Percentiles rank a stretch among this genome's conserved stretches.
phyloP scores from a whole-genome alignment of 2,888 invertebrate genomes.

The Parelbella ahira region DNA sequence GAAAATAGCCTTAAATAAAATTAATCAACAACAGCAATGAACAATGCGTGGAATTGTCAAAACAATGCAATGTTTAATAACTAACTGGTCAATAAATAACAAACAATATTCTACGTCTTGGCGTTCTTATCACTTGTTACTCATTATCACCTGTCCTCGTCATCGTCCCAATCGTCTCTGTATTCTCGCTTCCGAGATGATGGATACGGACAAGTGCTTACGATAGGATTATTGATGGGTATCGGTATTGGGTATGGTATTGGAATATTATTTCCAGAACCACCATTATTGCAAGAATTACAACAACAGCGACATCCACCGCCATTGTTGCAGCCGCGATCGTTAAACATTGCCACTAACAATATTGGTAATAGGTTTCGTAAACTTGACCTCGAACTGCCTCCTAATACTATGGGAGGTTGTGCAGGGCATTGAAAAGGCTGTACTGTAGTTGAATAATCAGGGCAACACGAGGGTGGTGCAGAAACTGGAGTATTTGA shows the following conservation, averaged over 20 bases:
- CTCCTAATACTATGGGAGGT: slow-evolving; percentile 40
- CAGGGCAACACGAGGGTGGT: slow-evolving; percentile 18
- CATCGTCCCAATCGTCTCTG: slow-evolving; percentile 23
- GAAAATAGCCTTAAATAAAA: too few species aligned
- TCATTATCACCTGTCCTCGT: too few species aligned
- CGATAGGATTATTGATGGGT: slow-evolving; percentile 43
- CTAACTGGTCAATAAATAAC: too few species aligned
- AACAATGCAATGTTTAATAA: too few species aligned
- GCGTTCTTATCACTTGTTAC: too few species aligned
- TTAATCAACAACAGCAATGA: too few species aligned
- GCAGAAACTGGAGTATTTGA: slow-evolving; percentile 14
- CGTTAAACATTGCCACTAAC: slow-evolving; percentile 41
- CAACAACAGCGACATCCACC: slow-evolving; percentile 33
- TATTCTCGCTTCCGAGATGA: slow-evolving; percentile 27
- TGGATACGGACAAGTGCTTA: slow-evolving; percentile 30
- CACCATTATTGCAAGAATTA: slow-evolving; percentile 32
- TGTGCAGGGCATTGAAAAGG: slow-evolving; percentile 30
- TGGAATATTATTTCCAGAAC: slow-evolving; percentile 34
- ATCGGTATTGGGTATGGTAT: slow-evolving; percentile 50
- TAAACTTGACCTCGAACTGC: slow-evolving; percentile 38
- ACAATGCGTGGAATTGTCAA: too few species aligned
- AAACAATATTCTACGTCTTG: too few species aligned
- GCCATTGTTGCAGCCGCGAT: slow-evolving; percentile 33
- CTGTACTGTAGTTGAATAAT: slow-evolving; percentile 8
- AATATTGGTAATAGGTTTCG: slow-evolving; percentile 46